Percentiles rank a stretch among this genome's conserved stretches.
phyloP scores from a whole-genome alignment of 2,113 vertebrate species.

The Elephas maximus region DNA sequence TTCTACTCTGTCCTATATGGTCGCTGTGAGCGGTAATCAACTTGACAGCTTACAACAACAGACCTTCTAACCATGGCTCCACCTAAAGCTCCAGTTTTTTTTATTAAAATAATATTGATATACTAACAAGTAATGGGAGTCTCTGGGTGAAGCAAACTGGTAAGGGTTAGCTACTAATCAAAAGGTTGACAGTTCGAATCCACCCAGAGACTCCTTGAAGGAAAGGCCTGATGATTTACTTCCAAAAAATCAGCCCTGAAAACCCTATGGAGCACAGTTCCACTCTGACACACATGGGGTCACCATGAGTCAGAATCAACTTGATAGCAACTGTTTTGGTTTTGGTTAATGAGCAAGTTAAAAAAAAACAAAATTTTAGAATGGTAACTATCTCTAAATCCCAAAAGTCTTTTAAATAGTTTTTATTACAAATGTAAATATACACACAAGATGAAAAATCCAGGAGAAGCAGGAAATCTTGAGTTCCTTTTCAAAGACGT shows the following conservation, averaged over 20 bases:
- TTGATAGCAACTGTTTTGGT: neutral
- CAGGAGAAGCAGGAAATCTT: neutral
- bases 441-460: neutral
- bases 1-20: too few species aligned
- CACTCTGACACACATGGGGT: neutral
- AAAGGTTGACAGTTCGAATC: neutral
- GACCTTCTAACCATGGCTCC: neutral
- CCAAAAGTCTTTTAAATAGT: conserved; percentile 20
- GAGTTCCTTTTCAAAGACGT: neutral
- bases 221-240: neutral
- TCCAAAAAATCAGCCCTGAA: neutral
- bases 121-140: neutral
- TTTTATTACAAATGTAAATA: neutral
- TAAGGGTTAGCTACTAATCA: neutral
- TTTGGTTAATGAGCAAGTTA: neutral
- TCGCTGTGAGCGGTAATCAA: neutral
- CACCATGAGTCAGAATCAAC: neutral
- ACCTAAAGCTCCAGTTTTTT: neutral
- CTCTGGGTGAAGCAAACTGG: too few species aligned
- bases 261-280: neutral
- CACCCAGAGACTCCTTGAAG: neutral
- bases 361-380: neutral
- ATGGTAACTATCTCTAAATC: neutral
- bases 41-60: too few species aligned
- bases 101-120: neutral